A percentile compares a stretch with the other conserved stretches of the same genome.
Conservation (phyloP, 2,797 vertebrate species). For the Xenentodon cancila region DNA sequence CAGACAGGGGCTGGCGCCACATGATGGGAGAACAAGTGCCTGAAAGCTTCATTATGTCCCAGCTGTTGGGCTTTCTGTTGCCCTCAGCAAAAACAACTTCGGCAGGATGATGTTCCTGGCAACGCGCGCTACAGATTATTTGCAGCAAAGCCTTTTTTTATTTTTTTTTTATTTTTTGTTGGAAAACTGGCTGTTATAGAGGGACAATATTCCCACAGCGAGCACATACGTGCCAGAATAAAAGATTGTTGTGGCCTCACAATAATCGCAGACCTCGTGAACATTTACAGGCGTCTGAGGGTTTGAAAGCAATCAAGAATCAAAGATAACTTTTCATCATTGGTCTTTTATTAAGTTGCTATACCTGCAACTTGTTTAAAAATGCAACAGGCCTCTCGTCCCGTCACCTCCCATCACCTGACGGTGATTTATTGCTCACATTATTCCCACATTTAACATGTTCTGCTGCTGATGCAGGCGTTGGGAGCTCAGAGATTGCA, state of each 20-base stretch:
- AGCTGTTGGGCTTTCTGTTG: conserved; percentile 81
- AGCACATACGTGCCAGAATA: not conserved
- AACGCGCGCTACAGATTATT: conserved; percentile 52
- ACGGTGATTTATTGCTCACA: conserved; percentile 16
- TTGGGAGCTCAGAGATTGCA: conserved; percentile 36
- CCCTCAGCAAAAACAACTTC: conserved; percentile 75
- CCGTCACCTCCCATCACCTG: no score
- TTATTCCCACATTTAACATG: conserved; percentile 2
- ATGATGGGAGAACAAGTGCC: conserved; percentile 74
- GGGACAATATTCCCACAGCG: not conserved
- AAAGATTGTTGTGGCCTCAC: no score
- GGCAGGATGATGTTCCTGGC: conserved; percentile 69
- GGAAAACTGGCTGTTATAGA: conserved; percentile 18
- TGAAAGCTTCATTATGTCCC: conserved; percentile 79
- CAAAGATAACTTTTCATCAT: no score
- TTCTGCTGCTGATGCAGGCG: conserved; percentile 9
- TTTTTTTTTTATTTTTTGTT: conserved; percentile 17
- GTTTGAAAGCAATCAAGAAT: no score
- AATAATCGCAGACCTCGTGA: no score
- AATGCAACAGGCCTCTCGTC: no score
- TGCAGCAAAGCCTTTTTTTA: conserved; percentile 47
- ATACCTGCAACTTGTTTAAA: not conserved
- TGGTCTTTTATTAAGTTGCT: no score
- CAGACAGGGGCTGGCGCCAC: conserved; percentile 78
- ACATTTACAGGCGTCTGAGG: no score